Evolutionary conservation across 2,797 vertebrate species (phyloP), one percentile per base, ranked within the genome.

Genomic region (Trachops cirrhosus): DNA sequence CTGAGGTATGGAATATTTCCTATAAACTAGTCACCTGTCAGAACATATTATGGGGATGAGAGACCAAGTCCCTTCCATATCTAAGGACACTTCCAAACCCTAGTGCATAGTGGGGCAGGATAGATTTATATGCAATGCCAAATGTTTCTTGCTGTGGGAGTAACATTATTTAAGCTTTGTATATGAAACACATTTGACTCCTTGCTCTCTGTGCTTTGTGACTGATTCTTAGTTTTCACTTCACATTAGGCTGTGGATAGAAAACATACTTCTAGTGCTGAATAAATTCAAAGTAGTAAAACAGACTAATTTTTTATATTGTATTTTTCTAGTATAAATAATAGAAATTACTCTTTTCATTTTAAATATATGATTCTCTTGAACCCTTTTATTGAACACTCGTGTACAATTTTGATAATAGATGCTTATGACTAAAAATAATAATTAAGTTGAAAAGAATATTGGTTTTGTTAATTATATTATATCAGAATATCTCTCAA

Each of bases 281-380:
- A 74, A 96, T 83, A 96, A 78, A 97, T 78, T 71, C 16, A 86
- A 59, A 24, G 6, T 41, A 87, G 29, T 87, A 48, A 71, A 94
- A 52, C 14, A 39, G 9, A 44, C 9, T 46, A 64, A 71, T 84
- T 15, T 82, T 89, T 83, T 70, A 48, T 41, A 67, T 77, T 77
- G 74, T 50, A 71, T 46, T 84, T 44, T 14, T 87, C 8, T 68
- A 86, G 24, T 3, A 16, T 86, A 89, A 70, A 18, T 52, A 93
- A 82, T 3, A 89, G 44, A 95, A 92, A 46, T 34, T 57, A 90
- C 16, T 88, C 41, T 93, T 32, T 86, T 95, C 59, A 93, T 93
- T 93, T 84, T 83, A 88, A 95, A 90, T 52, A 89, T 3, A 73
- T 73, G 8, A 12, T 80, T 94, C 18, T 94, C 67, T 57, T 74